A percentile compares a stretch with the other conserved stretches of the same genome.
These are phyloP conservation scores for Ophioderma brevispina DNA, from an alignment of 35 echinoderm and acorn worm species.

Conservation along the genomic window DNA sequence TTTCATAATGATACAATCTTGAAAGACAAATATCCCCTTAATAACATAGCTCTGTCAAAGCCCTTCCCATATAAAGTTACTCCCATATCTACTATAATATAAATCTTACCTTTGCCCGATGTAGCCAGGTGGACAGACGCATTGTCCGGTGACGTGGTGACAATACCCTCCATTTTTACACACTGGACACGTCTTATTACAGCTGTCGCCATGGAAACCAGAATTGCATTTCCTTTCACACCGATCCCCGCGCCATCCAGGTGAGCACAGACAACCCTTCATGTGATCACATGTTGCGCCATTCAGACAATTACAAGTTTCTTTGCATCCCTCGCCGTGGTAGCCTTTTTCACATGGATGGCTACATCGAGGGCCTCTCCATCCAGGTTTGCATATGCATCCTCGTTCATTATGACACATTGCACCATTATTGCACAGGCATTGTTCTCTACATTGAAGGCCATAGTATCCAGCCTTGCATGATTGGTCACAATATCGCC, in stretches of 20 bases:
- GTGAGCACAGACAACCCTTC: constrained; percentile 61
- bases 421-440: constrained; percentile 68
- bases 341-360: constrained; percentile 21
- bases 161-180: constrained; percentile 63
- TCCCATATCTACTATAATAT: no score
- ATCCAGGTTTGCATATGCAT: constrained; percentile 76
- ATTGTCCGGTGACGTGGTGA: constrained; percentile 39
- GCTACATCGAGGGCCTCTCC: constrained; percentile 54
- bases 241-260: constrained; percentile 72
- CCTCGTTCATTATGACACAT: constrained; percentile 52
- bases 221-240: constrained; percentile 54
- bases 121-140: constrained; percentile 54
- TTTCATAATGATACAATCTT: no score
- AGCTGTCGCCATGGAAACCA: constrained; percentile 67
- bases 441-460: constrained; percentile 58
- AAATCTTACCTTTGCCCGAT: constrained; percentile 44
- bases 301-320: constrained; percentile 66
- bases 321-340: constrained; percentile 54
- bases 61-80: no score
- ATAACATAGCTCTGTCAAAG: no score
- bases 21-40: no score
- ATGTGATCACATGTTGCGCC: constrained; percentile 50
- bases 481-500: constrained; percentile 45
- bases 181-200: constrained; percentile 29
- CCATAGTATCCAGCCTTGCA: constrained; percentile 68